Evolutionary conservation across 2,888 invertebrate genomes (phyloP).

Genomic region (Drosophila dives): DNA sequence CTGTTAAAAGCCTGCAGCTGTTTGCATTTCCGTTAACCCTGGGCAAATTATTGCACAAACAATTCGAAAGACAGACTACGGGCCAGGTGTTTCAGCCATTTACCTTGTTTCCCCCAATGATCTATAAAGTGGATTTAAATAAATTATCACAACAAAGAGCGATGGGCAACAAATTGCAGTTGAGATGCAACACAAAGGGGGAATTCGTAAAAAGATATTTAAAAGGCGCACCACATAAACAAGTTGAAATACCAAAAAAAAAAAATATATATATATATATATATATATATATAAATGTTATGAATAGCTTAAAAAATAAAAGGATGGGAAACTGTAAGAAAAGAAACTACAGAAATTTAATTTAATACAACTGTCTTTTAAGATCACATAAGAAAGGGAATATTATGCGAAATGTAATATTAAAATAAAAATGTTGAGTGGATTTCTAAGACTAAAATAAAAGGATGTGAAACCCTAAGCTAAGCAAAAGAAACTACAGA

Average conservation of each 20-base stretch:
- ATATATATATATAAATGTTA: not conserved
- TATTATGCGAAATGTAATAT: no score
- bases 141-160: conserved; percentile 65
- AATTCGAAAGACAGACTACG: conserved; percentile 12
- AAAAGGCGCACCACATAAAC: conserved; percentile 17
- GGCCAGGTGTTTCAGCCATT: conserved; percentile 59
- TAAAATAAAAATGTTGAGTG: not conserved
- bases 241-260: not conserved
- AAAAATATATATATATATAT: not conserved
- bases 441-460: not conserved
- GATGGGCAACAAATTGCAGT: conserved; percentile 18
- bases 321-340: not conserved
- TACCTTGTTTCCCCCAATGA: conserved; percentile 23
- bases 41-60: conserved; percentile 45
- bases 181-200: conserved; percentile 16
- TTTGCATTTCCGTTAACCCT: conserved; percentile 40
- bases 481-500: no score
- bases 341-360: not conserved
- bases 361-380: no score
- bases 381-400: no score
- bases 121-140: conserved; percentile 71
- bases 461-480: not conserved
- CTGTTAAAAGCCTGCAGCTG: conserved; percentile 26
- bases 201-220: not conserved
- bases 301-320: not conserved